phyloP scores from a whole-genome alignment of 2,113 vertebrate genomes.

The Baryphthengus martii region DNA sequence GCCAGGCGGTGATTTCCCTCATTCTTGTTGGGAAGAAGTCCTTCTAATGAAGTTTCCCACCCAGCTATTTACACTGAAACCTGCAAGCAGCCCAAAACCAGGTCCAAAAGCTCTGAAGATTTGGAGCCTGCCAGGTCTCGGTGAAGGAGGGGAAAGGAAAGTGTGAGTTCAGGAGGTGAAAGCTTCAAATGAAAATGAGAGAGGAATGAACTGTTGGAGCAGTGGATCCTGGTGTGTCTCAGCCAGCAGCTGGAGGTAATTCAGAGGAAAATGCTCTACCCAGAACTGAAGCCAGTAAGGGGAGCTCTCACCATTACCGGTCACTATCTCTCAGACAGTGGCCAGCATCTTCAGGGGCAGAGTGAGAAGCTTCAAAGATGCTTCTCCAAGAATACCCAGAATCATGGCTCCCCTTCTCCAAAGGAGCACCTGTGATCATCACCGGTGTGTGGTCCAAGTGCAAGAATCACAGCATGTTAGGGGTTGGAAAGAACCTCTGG shows the following conservation, averaged over 20 bases:
- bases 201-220: background rate
- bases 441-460: background rate
- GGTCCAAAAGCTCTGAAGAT: background rate
- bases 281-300: background rate
- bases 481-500: too few species aligned
- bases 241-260: background rate
- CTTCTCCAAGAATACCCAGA: background rate
- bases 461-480: too few species aligned
- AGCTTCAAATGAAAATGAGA: background rate
- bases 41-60: background rate
- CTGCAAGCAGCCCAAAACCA: background rate
- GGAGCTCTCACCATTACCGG: fast-evolving
- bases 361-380: background rate
- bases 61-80: fast-evolving
- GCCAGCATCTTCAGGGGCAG: background rate
- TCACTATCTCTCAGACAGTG: fast-evolving
- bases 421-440: background rate
- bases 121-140: background rate
- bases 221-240: background rate
- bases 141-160: background rate
- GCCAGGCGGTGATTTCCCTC: background rate
- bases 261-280: background rate
- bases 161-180: background rate
- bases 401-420: background rate
- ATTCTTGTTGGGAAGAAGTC: background rate